A percentile compares a stretch with the other conserved stretches of the same genome.
These are phyloP conservation scores for Melanophora roralis DNA, from an alignment of 2,888 invertebrate genomes.

Conservation along the genomic window DNA sequence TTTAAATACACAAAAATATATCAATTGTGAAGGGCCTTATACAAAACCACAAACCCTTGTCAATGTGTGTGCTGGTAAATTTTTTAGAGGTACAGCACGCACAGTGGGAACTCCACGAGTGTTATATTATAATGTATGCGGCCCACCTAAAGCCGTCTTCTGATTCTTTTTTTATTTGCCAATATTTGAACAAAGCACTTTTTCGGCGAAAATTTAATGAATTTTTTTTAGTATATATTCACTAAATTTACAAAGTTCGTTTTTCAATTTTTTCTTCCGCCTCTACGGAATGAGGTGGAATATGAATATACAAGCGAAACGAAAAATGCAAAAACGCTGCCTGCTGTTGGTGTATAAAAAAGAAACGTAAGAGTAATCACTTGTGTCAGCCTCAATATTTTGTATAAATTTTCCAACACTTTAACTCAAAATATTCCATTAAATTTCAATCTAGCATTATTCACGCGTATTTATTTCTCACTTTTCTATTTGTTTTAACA, in stretches of 20 bases:
- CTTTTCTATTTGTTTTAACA: slow-evolving; percentile 26
- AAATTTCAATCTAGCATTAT: slow-evolving; percentile 27
- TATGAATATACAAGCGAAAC: slow-evolving; percentile 63
- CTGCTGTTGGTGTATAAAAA: slow-evolving; percentile 54
- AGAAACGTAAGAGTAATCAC: slow-evolving; percentile 62
- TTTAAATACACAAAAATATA: slow-evolving; percentile 8
- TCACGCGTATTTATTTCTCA: slow-evolving; percentile 39
- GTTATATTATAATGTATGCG: slow-evolving; percentile 40
- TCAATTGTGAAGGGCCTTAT: slow-evolving; percentile 13
- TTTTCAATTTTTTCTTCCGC: slow-evolving; percentile 52
- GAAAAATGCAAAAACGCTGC: slow-evolving; percentile 57
- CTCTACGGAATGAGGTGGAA: slow-evolving; percentile 64
- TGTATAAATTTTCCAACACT: slow-evolving; percentile 51
- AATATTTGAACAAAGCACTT: slow-evolving; percentile 19
- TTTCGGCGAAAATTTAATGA: not conserved
- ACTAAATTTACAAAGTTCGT: slow-evolving; percentile 46
- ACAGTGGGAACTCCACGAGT: slow-evolving; percentile 65
- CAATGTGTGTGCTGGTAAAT: slow-evolving; percentile 59
- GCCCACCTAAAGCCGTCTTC: slow-evolving; percentile 33
- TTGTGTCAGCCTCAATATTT: slow-evolving; percentile 64
- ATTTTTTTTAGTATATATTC: slow-evolving; percentile 40
- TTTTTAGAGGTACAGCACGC: slow-evolving; percentile 66
- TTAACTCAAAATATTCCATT: slow-evolving; percentile 13
- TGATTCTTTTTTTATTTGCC: not conserved
- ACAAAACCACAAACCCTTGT: slow-evolving; percentile 56